Base-by-base conservation (phyloP, 1,140 invertebrate species). In the Hydropsyche tenuis region DNA sequence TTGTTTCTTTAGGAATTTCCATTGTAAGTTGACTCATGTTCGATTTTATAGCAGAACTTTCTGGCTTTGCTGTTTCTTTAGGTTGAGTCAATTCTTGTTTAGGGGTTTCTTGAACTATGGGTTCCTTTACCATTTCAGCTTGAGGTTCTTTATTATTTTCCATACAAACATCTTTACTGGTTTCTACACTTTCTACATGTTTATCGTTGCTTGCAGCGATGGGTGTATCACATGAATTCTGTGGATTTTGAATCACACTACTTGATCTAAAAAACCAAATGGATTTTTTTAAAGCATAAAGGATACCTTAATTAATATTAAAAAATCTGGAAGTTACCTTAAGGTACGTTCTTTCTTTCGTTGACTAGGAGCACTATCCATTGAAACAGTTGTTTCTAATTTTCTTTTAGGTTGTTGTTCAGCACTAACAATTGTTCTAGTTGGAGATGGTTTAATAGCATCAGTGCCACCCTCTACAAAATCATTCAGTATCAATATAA, bases 381-480 rank as follows among this genome's bases (percentile, higher is more conserved):
- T 89, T 66, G 90, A 92, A 60, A 90, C 87, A 12, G 90, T 90
- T 7, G 87, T 86, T 80, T 92, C 90, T 18, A 92, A 80, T 81
- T 92, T 92, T 51, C 90, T 85, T 80, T 92, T 92, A 9, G 89
- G 86, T 20, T 88, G 86, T 22, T 88, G 86, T 0, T 81, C 80
- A 0, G 81, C 81, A 7, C 81, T 70, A 73, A 86, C 87, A 7
- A 89, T 86, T 37, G 87, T 88, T 69, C 87, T 82, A 51, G 87
- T 89, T 45, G 87, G 87, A 3, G 87, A 89, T 43, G 87, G 87
- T 81, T 88, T 81, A 80, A 89, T 83, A 60, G 87, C 87, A 81
- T 88, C 81, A 80, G 83, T 80, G 73, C 87, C 81, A 5, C 85
- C 85, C 80, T 86, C 85, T 85, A 75, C 4, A 78, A 71, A 3